These are phyloP conservation scores for Romanogobio albipinnatus DNA, from an alignment of 2,113 vertebrate species.

Conservation along the genomic window DNA sequence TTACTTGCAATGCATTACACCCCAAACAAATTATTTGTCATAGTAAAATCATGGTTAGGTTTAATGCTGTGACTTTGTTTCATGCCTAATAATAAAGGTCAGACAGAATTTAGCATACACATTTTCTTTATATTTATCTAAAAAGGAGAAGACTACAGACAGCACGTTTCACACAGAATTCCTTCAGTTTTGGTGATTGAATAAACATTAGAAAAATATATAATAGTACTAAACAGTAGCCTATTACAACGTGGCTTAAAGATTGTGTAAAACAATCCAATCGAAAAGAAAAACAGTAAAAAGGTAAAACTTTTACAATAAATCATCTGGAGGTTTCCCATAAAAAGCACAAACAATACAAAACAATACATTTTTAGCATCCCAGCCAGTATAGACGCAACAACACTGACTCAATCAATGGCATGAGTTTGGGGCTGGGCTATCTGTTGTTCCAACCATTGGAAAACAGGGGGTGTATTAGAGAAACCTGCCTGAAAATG, in stretches of 20 bases:
- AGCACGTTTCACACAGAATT: neutral
- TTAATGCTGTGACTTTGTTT: too few species aligned
- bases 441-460: neutral
- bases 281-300: neutral
- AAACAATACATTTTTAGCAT: neutral
- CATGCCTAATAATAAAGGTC: too few species aligned
- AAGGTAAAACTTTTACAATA: neutral
- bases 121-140: too few species aligned
- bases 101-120: too few species aligned
- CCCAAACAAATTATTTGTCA: too few species aligned
- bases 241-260: neutral
- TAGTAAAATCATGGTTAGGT: too few species aligned
- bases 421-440: neutral
- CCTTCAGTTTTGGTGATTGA: neutral
- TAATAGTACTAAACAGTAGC: neutral
- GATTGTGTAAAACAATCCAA: neutral
- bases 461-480: neutral
- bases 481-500: neutral
- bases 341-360: neutral
- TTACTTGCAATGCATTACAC: too few species aligned
- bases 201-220: neutral
- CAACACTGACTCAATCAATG: neutral
- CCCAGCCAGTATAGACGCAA: neutral
- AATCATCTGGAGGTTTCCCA: neutral
- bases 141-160: neutral